These are phyloP conservation scores for Streptopelia turtur DNA, from an alignment of 2,797 vertebrate species.

Conservation along the genomic window DNA sequence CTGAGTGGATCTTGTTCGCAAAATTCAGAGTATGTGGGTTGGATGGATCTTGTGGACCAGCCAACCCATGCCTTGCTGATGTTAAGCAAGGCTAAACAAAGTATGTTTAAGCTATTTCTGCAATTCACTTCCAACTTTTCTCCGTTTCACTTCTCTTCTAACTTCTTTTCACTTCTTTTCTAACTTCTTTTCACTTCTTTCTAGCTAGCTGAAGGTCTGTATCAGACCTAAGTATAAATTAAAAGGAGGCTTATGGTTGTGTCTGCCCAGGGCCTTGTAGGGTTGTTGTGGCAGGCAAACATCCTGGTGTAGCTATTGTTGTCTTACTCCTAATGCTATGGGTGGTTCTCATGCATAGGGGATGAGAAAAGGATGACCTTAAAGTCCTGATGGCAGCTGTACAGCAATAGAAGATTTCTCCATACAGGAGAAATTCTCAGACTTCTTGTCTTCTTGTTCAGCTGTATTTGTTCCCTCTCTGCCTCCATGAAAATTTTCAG, in stretches of 20 bases:
- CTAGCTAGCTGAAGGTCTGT: not conserved
- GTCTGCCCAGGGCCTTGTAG: not conserved
- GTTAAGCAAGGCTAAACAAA: not conserved
- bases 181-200: not conserved
- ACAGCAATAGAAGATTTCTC: not conserved
- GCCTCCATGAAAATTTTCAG: not conserved
- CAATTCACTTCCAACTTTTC: not conserved
- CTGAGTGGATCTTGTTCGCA: not conserved
- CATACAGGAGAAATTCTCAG: not conserved
- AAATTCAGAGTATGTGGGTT: not conserved
- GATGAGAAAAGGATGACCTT: not conserved
- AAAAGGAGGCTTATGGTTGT: not conserved
- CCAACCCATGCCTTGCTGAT: not conserved
- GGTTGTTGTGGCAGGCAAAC: not conserved
- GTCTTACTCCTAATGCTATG: not conserved
- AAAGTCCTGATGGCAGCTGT: not conserved
- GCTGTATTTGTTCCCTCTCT: not conserved
- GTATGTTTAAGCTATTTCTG: not conserved
- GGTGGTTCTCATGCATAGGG: fast-evolving
- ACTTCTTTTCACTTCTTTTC: not conserved
- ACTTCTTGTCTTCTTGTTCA: not conserved
- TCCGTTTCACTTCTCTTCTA: not conserved
- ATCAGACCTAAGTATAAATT: not conserved
- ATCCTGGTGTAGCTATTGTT: not conserved
- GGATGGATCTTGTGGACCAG: not conserved